phyloP scores from a whole-genome alignment of 2,113 vertebrate species.

The Girardinichthys multiradiatus region DNA sequence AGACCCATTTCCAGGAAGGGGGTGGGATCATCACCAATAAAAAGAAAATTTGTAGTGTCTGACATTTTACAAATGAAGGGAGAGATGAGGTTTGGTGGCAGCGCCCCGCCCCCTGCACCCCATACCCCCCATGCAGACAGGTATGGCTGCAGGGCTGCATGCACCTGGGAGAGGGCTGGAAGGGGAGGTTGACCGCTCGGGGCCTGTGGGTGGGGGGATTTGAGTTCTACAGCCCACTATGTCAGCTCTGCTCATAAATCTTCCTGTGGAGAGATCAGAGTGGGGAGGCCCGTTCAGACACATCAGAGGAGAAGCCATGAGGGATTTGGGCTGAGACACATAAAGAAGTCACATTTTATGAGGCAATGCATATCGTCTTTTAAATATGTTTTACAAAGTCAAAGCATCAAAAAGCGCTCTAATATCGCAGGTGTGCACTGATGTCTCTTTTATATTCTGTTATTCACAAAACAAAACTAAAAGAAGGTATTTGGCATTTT shows the following conservation, averaged over 20 bases:
- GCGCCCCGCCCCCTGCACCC: slow-evolving; percentile 2
- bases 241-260: slow-evolving; percentile 78
- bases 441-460: background rate
- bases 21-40: slow-evolving; percentile 46
- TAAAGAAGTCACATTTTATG: background rate
- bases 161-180: slow-evolving; percentile 79
- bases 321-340: slow-evolving; percentile 21
- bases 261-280: slow-evolving; percentile 45
- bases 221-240: slow-evolving; percentile 52
- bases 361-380: background rate
- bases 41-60: slow-evolving; percentile 67
- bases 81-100: slow-evolving; percentile 49
- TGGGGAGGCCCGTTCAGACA: slow-evolving; percentile 68
- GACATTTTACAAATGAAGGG: slow-evolving; percentile 76
- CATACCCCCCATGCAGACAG: slow-evolving; percentile 32
- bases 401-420: background rate
- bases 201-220: slow-evolving; percentile 44
- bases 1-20: slow-evolving; percentile 29
- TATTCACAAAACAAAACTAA: no score
- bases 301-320: slow-evolving; percentile 55
- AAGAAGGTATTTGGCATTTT: background rate
- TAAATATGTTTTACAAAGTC: background rate
- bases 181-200: slow-evolving; percentile 58
- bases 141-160: slow-evolving; percentile 64
- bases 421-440: background rate